Evolutionary conservation across 2,797 vertebrate species (phyloP).

Genomic region (Nasua narica): DNA sequence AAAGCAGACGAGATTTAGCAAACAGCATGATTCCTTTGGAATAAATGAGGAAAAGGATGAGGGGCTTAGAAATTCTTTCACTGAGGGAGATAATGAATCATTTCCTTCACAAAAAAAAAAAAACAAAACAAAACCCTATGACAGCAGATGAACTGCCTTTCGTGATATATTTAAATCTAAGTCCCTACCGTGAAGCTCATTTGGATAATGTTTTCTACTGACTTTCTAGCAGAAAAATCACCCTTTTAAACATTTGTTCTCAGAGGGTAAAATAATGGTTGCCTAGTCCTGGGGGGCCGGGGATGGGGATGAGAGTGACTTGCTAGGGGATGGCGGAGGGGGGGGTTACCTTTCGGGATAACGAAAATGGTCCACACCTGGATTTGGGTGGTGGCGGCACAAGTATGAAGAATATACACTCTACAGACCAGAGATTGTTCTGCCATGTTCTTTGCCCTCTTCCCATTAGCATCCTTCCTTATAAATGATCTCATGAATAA

Average conservation of each 20-base stretch:
- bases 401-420: not conserved
- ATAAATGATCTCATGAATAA: not conserved
- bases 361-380: not conserved
- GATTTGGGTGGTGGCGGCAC: not conserved
- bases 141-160: not conserved
- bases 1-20: not conserved
- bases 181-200: not conserved
- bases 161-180: not conserved
- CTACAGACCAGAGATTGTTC: not conserved
- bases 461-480: not conserved
- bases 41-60: not conserved
- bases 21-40: not conserved
- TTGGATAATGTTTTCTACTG: not conserved
- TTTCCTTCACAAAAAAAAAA: not conserved
- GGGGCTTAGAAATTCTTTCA: not conserved
- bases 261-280: not conserved
- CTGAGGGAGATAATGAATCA: not conserved
- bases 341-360: not conserved
- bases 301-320: not conserved
- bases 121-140: not conserved
- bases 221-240: not conserved
- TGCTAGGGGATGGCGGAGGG: rapidly evolving
- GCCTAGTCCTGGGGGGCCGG: not conserved
- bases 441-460: not conserved
- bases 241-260: not conserved